Evolutionary conservation across 1,140 invertebrate genomes (phyloP).

Genomic region (Drosophila quadrilineata): DNA sequence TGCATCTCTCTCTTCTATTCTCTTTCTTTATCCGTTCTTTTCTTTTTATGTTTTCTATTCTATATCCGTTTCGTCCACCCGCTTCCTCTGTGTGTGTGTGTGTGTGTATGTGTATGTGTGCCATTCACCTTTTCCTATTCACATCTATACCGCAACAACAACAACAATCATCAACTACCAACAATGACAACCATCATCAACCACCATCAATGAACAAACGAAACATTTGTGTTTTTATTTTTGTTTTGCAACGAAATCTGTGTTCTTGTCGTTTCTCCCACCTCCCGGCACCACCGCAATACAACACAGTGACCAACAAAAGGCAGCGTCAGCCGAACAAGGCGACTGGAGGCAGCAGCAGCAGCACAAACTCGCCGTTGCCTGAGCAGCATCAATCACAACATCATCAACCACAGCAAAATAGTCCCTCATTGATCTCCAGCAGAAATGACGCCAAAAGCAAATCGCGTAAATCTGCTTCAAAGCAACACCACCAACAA

Average conservation of each 20-base stretch:
- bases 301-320: slow-evolving; percentile 19
- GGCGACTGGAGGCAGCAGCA: slow-evolving; percentile 39
- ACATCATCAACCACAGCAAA: slow-evolving; percentile 37
- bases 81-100: too few relatives aligned
- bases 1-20: slow-evolving; percentile 73
- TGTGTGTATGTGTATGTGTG: too few relatives aligned
- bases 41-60: slow-evolving; percentile 50
- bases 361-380: slow-evolving; percentile 32
- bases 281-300: not conserved
- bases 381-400: slow-evolving; percentile 37
- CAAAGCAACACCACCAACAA: slow-evolving; percentile 34
- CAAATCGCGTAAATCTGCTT: slow-evolving; percentile 51
- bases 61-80: slow-evolving; percentile 45
- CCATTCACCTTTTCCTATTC: slow-evolving; percentile 16
- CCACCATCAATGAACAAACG: slow-evolving; percentile 34
- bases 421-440: slow-evolving; percentile 62
- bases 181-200: slow-evolving; percentile 13
- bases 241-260: slow-evolving; percentile 54
- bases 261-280: slow-evolving; percentile 29
- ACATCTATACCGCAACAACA: slow-evolving; percentile 12
- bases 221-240: slow-evolving; percentile 62
- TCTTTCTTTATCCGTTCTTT: too few relatives aligned
- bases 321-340: slow-evolving; percentile 27
- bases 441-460: slow-evolving; percentile 53
- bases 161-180: slow-evolving; percentile 2